phyloP scores from a whole-genome alignment of 2,888 invertebrate species.

The Lottia gigantea region DNA sequence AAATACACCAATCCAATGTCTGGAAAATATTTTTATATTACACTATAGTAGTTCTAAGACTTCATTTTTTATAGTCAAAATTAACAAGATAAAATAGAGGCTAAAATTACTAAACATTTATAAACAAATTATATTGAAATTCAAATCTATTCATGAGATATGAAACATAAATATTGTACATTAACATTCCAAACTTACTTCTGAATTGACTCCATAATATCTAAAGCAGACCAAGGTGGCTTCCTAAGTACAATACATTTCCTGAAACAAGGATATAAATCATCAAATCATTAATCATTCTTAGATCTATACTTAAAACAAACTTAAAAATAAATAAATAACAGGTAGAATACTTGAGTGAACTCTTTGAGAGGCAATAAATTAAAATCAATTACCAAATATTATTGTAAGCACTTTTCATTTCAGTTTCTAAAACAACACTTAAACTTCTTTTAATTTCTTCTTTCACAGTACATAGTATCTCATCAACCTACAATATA shows the following conservation, averaged over 20 bases:
- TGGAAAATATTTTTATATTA: conserved; percentile 22
- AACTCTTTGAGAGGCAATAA: too few relatives aligned
- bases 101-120: too few relatives aligned
- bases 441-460: conserved; percentile 36
- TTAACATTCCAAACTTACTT: conserved; percentile 38
- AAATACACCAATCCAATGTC: conserved; percentile 56
- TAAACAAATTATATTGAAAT: too few relatives aligned
- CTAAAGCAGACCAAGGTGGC: conserved; percentile 48
- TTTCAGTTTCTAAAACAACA: conserved; percentile 44
- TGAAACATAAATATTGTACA: too few relatives aligned
- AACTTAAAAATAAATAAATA: too few relatives aligned
- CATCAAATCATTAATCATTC: too few relatives aligned
- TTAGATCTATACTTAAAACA: too few relatives aligned
- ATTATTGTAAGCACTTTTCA: conserved; percentile 43
- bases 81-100: too few relatives aligned
- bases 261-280: conserved; percentile 33
- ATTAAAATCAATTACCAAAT: conserved; percentile 38
- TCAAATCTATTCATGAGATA: too few relatives aligned
- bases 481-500: conserved; percentile 41
- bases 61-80: too few relatives aligned
- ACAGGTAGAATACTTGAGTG: too few relatives aligned
- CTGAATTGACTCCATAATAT: conserved; percentile 43
- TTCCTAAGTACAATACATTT: conserved; percentile 40
- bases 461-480: conserved; percentile 38
- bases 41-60: too few relatives aligned